Evolutionary conservation across 2,888 invertebrate species (phyloP), one percentile per base, ranked within the genome.

Genomic region (Hedychridium roseum): DNA sequence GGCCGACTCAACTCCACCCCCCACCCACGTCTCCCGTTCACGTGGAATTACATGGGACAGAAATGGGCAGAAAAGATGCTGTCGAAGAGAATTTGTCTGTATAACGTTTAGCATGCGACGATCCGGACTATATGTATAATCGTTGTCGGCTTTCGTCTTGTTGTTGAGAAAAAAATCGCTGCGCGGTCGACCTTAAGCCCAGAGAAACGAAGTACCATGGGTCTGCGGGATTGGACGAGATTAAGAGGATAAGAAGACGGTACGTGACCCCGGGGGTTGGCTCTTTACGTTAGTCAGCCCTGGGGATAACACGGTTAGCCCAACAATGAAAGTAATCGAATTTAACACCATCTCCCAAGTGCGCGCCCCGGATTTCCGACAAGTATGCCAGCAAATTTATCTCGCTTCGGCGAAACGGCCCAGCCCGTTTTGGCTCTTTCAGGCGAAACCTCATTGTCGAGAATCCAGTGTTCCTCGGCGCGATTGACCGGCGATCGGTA

Each of bases 241-340:
- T 70, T 70, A 68, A 68, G 63, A 64, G 67, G 60, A 68, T 68
- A 68, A 73, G 70, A 65, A 68, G 62, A 61, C 62, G 60, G 54
- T 70, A 69, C 70, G 70, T 70, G 74, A 71, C 68, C 59, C 58
- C 55, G 58, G 64, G 66, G 55, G 63, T 57, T 57, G 63, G 50
- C 57, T 64, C 67, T 64, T 64, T 61, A 61, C 63, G 58, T 64
- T 57, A 54, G 60, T 64, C 65, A 54, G 65, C 62, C 54, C 59
- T 57, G 58, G 65, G 70, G 68, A 72, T 74, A 75, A 74, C 72
- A 47, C 41, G 54, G 71, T 76, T 75, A 73, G 63, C 61, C 65
- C 67, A 70, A 73, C 75, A 75, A 76, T 73, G 72, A 73, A 69
- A 71, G 73, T 73, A 75, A 76, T 76, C 65, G 70, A 75, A 75